Percentiles rank a stretch among this genome's conserved stretches.
Conservation (phyloP, 2,888 invertebrate genomes). For the Acrocera orbiculus region DNA sequence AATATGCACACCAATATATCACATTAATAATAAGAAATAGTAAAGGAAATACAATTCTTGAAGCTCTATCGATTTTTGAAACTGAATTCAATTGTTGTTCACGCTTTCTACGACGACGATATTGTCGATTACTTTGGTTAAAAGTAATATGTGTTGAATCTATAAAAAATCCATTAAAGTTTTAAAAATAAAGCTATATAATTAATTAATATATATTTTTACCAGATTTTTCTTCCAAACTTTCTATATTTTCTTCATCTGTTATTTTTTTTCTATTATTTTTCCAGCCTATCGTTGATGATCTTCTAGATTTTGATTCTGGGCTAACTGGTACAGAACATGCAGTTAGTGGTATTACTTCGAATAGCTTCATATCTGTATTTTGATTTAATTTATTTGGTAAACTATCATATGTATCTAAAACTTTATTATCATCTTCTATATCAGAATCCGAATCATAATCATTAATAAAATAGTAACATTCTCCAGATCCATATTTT, state of each 20-base stretch:
- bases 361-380: constrained; percentile 32
- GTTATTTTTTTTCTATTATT: no score
- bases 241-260: no score
- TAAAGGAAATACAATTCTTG: constrained; percentile 57
- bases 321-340: constrained; percentile 39
- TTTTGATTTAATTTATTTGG: no score
- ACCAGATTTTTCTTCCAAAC: no score
- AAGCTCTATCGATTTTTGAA: constrained; percentile 60
- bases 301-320: no score
- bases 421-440: constrained; percentile 35
- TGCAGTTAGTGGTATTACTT: constrained; percentile 46
- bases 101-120: constrained; percentile 26
- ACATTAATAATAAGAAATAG: constrained; percentile 57
- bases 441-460: constrained; percentile 40
- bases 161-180: no score
- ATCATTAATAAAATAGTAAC: constrained; percentile 48
- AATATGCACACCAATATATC: constrained; percentile 62
- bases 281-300: no score
- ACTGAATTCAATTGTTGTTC: constrained; percentile 58
- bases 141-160: no score
- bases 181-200: no score
- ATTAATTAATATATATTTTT: no score
- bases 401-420: no score
- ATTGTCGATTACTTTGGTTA: no score
- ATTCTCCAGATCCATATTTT: constrained; percentile 66